phyloP scores from a whole-genome alignment of 2,797 vertebrate genomes.

The Siniperca obscura region DNA sequence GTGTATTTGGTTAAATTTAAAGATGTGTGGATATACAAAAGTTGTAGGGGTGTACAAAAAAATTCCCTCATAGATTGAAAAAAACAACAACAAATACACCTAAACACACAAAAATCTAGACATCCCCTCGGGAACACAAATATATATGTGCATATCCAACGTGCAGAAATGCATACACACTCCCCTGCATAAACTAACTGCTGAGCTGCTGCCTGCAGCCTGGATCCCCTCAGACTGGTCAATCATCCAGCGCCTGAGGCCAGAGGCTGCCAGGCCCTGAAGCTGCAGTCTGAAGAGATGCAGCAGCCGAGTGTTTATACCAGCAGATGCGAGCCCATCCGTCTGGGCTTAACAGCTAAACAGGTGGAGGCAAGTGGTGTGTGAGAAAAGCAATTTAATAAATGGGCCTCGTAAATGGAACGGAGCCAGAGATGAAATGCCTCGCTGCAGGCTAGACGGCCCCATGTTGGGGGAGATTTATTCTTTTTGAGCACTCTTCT shows the following conservation, averaged over 20 bases:
- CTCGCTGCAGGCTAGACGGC: constrained; percentile 65
- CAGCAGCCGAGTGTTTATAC: constrained; percentile 50
- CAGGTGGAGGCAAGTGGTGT: constrained; percentile 81
- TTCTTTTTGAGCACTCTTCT: constrained; percentile 34
- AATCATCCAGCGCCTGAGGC: constrained; percentile 28
- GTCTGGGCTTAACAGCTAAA: constrained; percentile 66
- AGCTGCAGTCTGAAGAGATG: constrained; percentile 49
- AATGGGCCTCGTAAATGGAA: constrained; percentile 79
- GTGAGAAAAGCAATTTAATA: constrained; percentile 80
- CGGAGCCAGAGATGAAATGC: constrained; percentile 70
- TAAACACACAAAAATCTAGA: background rate
- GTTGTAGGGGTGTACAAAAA: background rate
- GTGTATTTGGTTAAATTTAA: background rate
- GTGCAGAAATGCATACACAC: constrained; percentile 17
- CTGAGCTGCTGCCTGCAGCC: constrained; percentile 25
- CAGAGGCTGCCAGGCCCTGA: constrained; percentile 24
- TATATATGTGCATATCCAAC: constrained; percentile 18
- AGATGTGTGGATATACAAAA: background rate
- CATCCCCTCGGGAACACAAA: background rate
- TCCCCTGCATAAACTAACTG: constrained; percentile 20
- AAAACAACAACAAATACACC: background rate
- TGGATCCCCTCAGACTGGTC: constrained; percentile 38
- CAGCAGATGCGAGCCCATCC: constrained; percentile 63
- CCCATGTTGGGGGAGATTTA: constrained; percentile 65
- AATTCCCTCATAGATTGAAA: background rate